Evolutionary conservation across 2,888 invertebrate genomes (phyloP).

Genomic region (Heteromyza rotundicornis): DNA sequence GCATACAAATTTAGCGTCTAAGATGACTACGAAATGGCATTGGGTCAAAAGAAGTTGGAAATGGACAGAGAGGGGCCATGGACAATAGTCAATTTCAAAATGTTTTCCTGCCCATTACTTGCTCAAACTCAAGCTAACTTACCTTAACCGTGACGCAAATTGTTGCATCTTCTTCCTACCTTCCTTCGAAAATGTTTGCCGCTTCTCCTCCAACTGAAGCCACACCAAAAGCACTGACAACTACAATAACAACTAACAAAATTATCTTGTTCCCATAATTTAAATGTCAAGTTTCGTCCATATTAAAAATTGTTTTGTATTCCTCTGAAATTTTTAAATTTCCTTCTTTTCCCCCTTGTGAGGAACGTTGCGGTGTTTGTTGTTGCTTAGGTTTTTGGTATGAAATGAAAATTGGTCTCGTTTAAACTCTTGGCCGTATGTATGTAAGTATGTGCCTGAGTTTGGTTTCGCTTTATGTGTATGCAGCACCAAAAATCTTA

Average conservation of each 20-base stretch:
- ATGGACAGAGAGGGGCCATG: no score
- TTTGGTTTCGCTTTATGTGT: neutral
- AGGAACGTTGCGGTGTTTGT: neutral
- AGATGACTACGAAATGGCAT: no score
- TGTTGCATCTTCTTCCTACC: no score
- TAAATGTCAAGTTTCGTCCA: slow-evolving; percentile 62
- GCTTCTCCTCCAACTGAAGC: neutral
- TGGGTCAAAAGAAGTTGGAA: no score
- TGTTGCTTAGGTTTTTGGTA: slow-evolving; percentile 30
- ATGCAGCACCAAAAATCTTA: neutral
- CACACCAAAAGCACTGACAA: neutral
- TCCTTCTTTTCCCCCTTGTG: neutral
- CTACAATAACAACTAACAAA: slow-evolving; percentile 20
- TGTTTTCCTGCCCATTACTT: no score
- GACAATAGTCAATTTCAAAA: no score
- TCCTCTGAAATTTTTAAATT: neutral
- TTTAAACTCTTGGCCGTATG: slow-evolving; percentile 19
- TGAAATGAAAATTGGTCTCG: slow-evolving; percentile 43
- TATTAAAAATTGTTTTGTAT: slow-evolving; percentile 53
- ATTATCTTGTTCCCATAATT: slow-evolving; percentile 60
- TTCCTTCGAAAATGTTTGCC: no score
- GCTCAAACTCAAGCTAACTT: no score
- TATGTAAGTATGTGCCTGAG: neutral
- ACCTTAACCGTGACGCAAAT: no score
- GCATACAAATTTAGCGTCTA: no score